Evolutionary conservation across 2,113 vertebrate species (phyloP).

Genomic region (Aptenodytes patagonicus): DNA sequence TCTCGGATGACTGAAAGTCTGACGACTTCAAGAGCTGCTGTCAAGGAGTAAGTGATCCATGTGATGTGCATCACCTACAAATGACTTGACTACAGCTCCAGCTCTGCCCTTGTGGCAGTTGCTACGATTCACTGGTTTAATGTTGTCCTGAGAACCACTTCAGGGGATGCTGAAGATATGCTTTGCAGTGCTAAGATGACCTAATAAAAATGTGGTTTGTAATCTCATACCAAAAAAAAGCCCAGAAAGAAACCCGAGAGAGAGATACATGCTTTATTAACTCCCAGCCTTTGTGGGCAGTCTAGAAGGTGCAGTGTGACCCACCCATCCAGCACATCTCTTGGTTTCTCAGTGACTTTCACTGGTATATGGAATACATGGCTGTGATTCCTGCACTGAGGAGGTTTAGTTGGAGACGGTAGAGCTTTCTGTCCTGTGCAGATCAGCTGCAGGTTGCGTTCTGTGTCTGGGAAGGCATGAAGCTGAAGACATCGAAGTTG

Average conservation of each 20-base stretch:
- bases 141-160: constrained; percentile 37
- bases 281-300: not conserved
- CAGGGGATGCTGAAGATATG: not conserved
- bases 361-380: not conserved
- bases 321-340: not conserved
- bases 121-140: constrained; percentile 55
- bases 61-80: constrained; percentile 43
- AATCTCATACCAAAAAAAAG: not conserved
- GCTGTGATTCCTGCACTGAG: not conserved
- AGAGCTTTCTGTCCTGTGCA: not conserved
- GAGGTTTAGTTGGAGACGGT: not conserved
- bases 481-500: not conserved
- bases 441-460: not conserved
- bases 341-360: not conserved
- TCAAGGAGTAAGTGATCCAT: constrained; percentile 41
- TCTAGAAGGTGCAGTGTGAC: not conserved
- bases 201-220: constrained; percentile 52
- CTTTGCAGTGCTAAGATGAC: constrained; percentile 28
- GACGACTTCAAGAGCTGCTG: constrained; percentile 6
- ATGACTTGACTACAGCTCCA: not conserved
- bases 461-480: not conserved
- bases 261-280: constrained; percentile 38
- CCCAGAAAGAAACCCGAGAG: not conserved
- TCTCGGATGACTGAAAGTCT: not conserved
- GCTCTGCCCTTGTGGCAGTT: constrained; percentile 38